A percentile compares a stretch with the other conserved stretches of the same genome.
Conservation (phyloP, 2,888 invertebrate species). For the Drosophila mayaguana region DNA sequence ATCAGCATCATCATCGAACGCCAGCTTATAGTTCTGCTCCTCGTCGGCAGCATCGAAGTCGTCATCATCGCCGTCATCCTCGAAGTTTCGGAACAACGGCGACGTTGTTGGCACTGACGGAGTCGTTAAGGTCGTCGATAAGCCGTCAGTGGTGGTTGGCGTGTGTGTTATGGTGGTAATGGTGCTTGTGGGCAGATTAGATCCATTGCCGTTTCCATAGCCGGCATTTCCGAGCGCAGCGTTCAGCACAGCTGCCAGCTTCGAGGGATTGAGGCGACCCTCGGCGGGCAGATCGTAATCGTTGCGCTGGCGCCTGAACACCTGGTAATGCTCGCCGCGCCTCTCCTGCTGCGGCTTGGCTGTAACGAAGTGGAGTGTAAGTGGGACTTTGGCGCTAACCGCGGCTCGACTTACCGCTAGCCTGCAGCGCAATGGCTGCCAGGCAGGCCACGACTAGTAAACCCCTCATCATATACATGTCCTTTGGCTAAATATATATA, state of each 20-base stretch:
- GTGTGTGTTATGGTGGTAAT: neutral
- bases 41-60: conserved; percentile 35
- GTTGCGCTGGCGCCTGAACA: conserved; percentile 43
- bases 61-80: neutral
- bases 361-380: neutral
- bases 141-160: neutral
- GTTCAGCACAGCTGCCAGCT: conserved; percentile 49
- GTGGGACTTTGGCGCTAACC: too few species aligned
- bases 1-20: conserved; percentile 7
- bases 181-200: neutral
- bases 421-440: conserved; percentile 52
- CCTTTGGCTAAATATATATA: conserved; percentile 11
- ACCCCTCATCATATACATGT: conserved; percentile 59
- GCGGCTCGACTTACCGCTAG: conserved; percentile 51
- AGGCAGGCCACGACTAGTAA: conserved; percentile 61
- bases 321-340: conserved; percentile 38
- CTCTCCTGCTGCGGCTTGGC: conserved; percentile 54
- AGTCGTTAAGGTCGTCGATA: neutral
- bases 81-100: conserved; percentile 2
- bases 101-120: conserved; percentile 3
- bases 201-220: neutral
- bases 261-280: conserved; percentile 56
- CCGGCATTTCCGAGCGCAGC: neutral
- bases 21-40: conserved; percentile 17
- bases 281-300: conserved; percentile 49